Evolutionary conservation across 2,888 invertebrate genomes (phyloP).

Genomic region (Eristalinus aeneus): DNA sequence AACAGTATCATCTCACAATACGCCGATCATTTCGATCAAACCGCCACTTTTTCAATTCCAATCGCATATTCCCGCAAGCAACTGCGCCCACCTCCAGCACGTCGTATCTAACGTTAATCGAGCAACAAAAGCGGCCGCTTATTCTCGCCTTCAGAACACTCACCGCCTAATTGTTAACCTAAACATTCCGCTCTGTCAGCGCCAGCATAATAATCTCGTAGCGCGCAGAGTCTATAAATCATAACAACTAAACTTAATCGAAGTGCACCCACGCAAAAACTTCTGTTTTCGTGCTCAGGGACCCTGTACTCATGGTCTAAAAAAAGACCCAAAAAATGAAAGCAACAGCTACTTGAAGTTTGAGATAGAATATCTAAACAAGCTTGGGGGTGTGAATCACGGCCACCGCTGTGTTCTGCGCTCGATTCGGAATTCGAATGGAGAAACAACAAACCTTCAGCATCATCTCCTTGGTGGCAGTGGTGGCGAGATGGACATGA

Average conservation of each 20-base stretch:
- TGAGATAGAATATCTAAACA: conserved; percentile 16
- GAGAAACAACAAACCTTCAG: neutral
- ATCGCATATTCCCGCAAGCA: neutral
- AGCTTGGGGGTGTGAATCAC: conserved; percentile 25
- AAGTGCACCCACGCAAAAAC: conserved; percentile 12
- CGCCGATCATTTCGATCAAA: neutral
- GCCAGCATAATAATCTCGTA: neutral
- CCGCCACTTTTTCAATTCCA: neutral
- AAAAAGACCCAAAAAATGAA: conserved; percentile 26
- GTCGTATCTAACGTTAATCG: neutral
- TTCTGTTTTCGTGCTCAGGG: conserved; percentile 17
- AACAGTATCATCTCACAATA: neutral
- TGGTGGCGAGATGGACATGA: conserved; percentile 18
- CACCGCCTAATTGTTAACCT: neutral
- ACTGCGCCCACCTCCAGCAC: neutral
- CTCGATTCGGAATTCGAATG: neutral
- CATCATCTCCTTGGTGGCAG: neutral
- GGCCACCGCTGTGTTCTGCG: neutral
- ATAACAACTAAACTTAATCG: conserved; percentile 10
- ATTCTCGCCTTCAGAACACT: neutral
- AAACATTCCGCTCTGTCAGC: neutral
- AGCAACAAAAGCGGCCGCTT: neutral
- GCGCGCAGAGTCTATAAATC: neutral
- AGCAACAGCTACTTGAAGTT: conserved; percentile 48
- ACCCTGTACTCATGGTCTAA: conserved; percentile 52